Conservation (phyloP, 2,113 vertebrate species). For the Lagopus muta region DNA sequence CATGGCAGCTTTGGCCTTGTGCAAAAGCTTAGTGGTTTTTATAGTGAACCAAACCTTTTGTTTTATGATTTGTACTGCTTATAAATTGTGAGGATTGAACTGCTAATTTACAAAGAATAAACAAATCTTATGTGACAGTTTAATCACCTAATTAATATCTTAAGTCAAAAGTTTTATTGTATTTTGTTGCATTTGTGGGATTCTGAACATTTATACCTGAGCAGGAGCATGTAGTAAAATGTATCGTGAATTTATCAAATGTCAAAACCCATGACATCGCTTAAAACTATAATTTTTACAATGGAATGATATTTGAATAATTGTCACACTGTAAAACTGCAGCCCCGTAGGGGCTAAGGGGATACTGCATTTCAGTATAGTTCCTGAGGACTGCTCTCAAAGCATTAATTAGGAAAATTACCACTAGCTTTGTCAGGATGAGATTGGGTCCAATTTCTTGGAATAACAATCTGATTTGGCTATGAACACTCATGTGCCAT, state of each 20-base stretch:
- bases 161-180: slow-evolving; percentile 52
- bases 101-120: slow-evolving; percentile 51
- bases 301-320: slow-evolving; percentile 50
- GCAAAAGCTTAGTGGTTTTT: slow-evolving; percentile 29
- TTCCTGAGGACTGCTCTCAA: background rate
- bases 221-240: slow-evolving; percentile 24
- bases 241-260: slow-evolving; percentile 42
- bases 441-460: background rate
- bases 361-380: background rate
- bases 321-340: background rate
- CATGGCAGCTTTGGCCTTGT: slow-evolving; percentile 25
- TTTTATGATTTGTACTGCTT: slow-evolving; percentile 56
- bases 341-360: background rate
- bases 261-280: slow-evolving; percentile 33
- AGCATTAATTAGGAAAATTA: slow-evolving; percentile 34
- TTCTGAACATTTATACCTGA: slow-evolving; percentile 42
- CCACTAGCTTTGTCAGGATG: background rate
- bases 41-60: slow-evolving; percentile 32
- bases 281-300: slow-evolving; percentile 52
- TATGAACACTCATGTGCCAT: background rate
- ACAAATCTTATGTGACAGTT: slow-evolving; percentile 49
- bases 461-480: background rate
- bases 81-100: slow-evolving; percentile 28
- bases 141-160: slow-evolving; percentile 59
- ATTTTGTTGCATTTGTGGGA: slow-evolving; percentile 38